Conservation (phyloP, 2,113 vertebrate genomes). For the Hydropotes inermis region DNA sequence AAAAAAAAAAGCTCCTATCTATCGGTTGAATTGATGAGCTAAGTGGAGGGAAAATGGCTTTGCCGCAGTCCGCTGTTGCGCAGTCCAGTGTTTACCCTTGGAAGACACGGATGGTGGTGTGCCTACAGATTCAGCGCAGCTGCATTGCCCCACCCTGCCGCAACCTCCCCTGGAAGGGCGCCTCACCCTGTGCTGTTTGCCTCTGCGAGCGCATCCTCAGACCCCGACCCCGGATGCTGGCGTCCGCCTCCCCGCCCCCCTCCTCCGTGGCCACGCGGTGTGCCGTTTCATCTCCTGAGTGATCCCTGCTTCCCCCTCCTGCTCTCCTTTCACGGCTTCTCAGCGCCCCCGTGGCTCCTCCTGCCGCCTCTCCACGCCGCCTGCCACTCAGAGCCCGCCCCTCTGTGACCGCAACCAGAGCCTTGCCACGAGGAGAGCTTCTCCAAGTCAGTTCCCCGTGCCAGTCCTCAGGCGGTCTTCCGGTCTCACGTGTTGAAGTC, state of each 20-base stretch:
- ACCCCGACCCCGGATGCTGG: too few species aligned
- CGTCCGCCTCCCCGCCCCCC: rapidly evolving
- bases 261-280: rapidly evolving
- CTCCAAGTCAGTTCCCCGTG: rapidly evolving
- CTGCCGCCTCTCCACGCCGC: neutral
- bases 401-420: neutral
- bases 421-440: neutral
- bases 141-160: rapidly evolving
- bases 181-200: neutral
- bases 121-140: too few species aligned
- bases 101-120: rapidly evolving
- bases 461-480: neutral
- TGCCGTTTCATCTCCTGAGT: neutral
- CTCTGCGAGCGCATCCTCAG: neutral
- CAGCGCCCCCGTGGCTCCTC: neutral
- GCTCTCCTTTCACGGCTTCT: neutral
- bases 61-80: rapidly evolving
- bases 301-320: rapidly evolving
- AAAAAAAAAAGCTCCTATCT: neutral
- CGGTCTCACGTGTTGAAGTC: neutral
- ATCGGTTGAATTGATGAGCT: neutral
- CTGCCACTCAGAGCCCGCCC: neutral
- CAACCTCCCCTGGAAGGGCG: too few species aligned
- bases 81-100: rapidly evolving
- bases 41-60: rapidly evolving